Evolutionary conservation across 2,113 vertebrate genomes (phyloP).

Genomic region (Aspiorhynchus laticeps): DNA sequence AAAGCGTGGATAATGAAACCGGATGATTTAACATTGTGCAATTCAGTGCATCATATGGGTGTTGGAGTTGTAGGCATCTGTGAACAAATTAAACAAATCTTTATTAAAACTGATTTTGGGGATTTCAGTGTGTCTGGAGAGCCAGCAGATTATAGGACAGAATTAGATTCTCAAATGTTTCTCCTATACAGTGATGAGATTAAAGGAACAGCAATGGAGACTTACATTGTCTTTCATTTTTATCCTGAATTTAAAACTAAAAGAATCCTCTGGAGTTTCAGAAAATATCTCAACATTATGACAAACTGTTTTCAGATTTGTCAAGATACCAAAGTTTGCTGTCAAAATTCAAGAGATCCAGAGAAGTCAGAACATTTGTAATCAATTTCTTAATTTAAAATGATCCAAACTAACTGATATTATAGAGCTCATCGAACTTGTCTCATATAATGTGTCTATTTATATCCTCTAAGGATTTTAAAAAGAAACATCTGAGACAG

Average conservation of each 20-base stretch:
- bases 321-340: neutral
- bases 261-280: neutral
- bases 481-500: neutral
- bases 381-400: neutral
- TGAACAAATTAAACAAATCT: neutral
- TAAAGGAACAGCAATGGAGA: neutral
- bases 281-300: neutral
- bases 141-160: neutral
- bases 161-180: neutral
- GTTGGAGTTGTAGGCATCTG: neutral
- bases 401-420: neutral
- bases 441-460: neutral
- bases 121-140: neutral
- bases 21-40: neutral
- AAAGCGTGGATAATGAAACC: neutral
- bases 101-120: neutral
- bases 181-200: neutral
- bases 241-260: neutral
- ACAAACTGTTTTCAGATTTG: neutral
- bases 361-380: neutral
- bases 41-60: neutral
- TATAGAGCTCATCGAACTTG: neutral
- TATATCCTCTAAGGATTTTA: neutral
- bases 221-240: neutral
- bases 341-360: neutral